phyloP scores from a whole-genome alignment of 2,113 vertebrate genomes.

The Ameiurus melas region DNA sequence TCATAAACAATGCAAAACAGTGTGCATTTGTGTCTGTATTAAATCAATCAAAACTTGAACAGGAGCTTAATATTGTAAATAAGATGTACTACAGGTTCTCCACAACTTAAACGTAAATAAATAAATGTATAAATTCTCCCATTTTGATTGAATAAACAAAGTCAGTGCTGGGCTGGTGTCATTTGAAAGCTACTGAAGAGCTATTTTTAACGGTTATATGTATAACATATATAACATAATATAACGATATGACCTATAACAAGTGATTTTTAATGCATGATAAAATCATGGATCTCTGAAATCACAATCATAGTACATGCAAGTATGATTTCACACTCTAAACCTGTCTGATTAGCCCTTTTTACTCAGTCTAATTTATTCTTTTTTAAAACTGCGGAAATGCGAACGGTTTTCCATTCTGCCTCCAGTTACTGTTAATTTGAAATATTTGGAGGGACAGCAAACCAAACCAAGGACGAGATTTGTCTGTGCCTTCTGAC shows the following conservation, averaged over 20 bases:
- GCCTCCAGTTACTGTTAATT: neutral
- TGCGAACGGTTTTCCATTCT: conserved; percentile 21
- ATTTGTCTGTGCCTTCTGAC: neutral
- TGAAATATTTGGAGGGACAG: neutral
- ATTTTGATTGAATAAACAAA: neutral
- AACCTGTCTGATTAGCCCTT: neutral
- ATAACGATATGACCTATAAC: neutral
- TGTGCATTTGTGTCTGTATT: neutral
- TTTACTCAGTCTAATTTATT: conserved; percentile 2
- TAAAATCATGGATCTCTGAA: neutral
- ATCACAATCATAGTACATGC: neutral
- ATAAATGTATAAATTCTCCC: neutral
- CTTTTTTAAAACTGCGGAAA: neutral
- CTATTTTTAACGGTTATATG: neutral
- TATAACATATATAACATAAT: too few species aligned
- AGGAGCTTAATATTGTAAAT: neutral
- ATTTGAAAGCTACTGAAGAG: neutral
- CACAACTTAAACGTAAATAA: neutral
- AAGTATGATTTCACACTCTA: neutral
- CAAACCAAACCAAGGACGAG: neutral
- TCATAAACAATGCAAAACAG: neutral
- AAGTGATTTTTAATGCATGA: neutral
- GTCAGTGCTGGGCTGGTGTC: neutral
- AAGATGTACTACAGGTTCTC: neutral
- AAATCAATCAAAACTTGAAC: neutral